Evolutionary conservation across 2,113 vertebrate species (phyloP), one percentile per base, ranked within the genome.

Genomic region (Pseudorectes ferrugineus): DNA sequence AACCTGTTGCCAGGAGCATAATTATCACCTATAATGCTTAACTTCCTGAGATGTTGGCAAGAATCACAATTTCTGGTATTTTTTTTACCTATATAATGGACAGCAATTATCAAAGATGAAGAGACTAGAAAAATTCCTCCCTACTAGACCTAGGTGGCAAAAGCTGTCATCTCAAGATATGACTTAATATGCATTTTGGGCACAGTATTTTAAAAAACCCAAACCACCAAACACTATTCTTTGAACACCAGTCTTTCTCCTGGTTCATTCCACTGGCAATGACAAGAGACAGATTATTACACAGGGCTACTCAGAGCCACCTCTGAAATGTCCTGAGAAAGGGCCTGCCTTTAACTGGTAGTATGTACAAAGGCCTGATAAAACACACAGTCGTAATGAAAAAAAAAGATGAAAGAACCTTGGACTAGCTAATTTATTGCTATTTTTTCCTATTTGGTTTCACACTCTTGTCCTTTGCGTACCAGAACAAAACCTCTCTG

Each of bases 1-100:
- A 89, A 92, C 62, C 80, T 73, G 24, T 40, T 96, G 93, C 87
- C 91, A 92, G 74, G 20, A 86, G 19, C 55, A 54, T 80, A 95
- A 94, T 96, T 91, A 90, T 84, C 73, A 85, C 73, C 80, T 91
- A 36, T 1, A 96, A 68, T 26, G 59, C 45, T 66, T 74, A 76
- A 43, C 26, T 85, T 70, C 67, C 77, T 26, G 57, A 89, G 17
- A 62, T 33, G 15, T 8, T 85, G 49, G 80, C 46, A 89, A 73
- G 54, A 80, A 35, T 42, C 43, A 72, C 20, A 13, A 23, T 48
- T 93, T 68, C 46, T 83, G 8, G 22, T 71, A 26, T 10, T 6
- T 73, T 93, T 68, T 81, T 81, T 12, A 79, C 3, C 18, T 6
- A 14, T 62, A 36, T n/a, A 83, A 73, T 43, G 63, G 51, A 24